Evolutionary conservation across 2,797 vertebrate species (phyloP).

Genomic region (Urosaurus nigricauda): DNA sequence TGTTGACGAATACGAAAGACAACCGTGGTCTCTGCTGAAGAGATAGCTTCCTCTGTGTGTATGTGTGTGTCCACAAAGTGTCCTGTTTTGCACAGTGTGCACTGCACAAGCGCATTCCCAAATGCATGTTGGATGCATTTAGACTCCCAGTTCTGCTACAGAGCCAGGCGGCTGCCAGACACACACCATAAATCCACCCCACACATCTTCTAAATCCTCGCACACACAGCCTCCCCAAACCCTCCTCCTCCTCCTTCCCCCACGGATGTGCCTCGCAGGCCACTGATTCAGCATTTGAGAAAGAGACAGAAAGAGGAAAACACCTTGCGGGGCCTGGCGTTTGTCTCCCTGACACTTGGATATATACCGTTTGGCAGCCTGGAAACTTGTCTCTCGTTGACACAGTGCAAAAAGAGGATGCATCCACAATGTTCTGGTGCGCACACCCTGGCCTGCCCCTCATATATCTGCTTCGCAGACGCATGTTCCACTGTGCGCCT

Average conservation of each 20-base stretch:
- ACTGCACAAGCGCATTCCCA: not conserved
- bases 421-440: not conserved
- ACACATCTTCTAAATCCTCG: constrained; percentile 8
- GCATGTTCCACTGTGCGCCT: not conserved
- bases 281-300: not conserved
- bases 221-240: not conserved
- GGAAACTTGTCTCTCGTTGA: not conserved
- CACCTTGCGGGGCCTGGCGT: not conserved
- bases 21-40: too few relatives aligned
- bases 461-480: not conserved
- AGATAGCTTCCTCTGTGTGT: too few relatives aligned
- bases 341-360: constrained; percentile 26
- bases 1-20: too few relatives aligned
- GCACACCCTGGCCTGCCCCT: not conserved
- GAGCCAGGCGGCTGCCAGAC: constrained; percentile 7
- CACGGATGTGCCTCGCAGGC: not conserved
- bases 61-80: too few relatives aligned
- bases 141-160: not conserved
- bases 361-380: not conserved
- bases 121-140: not conserved
- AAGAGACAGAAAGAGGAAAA: constrained; percentile 1
- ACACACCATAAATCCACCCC: constrained; percentile 28
- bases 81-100: not conserved
- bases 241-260: rapidly evolving
- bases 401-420: not conserved